Evolutionary conservation across 2,113 vertebrate species (phyloP).

Genomic region (Pteropus alecto): DNA sequence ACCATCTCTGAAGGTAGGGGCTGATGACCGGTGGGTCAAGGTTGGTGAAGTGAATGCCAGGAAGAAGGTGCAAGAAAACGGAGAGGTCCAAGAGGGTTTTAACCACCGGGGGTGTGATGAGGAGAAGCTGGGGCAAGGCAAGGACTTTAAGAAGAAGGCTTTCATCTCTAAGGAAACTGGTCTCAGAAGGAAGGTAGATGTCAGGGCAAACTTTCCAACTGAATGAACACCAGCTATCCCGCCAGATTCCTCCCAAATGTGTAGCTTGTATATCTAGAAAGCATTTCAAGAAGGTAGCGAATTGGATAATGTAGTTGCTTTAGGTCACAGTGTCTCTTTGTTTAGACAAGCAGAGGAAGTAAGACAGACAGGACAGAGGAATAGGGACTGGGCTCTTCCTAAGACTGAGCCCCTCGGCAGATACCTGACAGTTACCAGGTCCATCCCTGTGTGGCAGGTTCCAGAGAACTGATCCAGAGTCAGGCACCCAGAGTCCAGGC

Average conservation of each 20-base stretch:
- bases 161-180: background rate
- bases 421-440: background rate
- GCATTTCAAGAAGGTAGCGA: background rate
- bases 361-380: background rate
- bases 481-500: background rate
- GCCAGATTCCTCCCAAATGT: accelerated
- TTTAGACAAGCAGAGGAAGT: background rate
- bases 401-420: background rate
- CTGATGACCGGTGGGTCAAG: accelerated
- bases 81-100: background rate
- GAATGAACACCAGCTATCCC: accelerated
- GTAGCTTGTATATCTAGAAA: background rate
- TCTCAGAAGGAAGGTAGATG: background rate
- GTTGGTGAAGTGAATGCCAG: background rate
- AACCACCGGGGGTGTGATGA: no score
- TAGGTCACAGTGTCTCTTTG: background rate
- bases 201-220: background rate
- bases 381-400: background rate
- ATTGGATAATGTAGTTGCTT: background rate
- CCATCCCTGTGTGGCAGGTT: background rate
- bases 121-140: background rate
- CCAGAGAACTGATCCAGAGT: background rate
- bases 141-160: background rate
- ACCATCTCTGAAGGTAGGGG: conserved; percentile 70
- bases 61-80: background rate